A percentile compares a stretch with the other conserved stretches of the same genome.
Evolutionary conservation across 2,888 invertebrate species (phyloP).

Genomic region (Polyploca ridens): DNA sequence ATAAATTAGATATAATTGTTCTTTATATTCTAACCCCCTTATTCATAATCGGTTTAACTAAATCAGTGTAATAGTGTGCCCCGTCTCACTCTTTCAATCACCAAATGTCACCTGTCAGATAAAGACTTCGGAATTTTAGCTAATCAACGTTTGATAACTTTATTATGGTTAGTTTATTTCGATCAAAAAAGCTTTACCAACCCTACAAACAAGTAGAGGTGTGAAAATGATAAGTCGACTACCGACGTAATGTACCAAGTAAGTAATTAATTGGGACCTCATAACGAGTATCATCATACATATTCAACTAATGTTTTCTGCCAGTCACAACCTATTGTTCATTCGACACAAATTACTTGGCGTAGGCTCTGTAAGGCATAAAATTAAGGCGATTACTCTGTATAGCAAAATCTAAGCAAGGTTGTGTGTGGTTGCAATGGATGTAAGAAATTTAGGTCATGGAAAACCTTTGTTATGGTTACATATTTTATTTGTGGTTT

Average conservation of each 20-base stretch:
- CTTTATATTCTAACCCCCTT: no score
- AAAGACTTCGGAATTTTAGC: no score
- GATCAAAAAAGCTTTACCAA: conserved; percentile 28
- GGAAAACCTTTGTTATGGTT: conserved; percentile 57
- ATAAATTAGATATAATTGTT: no score
- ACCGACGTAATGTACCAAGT: conserved; percentile 51
- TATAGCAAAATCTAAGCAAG: conserved; percentile 61
- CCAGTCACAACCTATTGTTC: conserved; percentile 72
- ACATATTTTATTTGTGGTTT: conserved; percentile 21
- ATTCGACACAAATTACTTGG: conserved; percentile 67
- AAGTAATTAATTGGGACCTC: conserved; percentile 68
- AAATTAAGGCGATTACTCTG: conserved; percentile 55
- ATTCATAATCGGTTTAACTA: no score
- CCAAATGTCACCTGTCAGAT: no score
- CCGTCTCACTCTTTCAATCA: no score
- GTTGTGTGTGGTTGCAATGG: conserved; percentile 58
- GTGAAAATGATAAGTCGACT: conserved; percentile 72
- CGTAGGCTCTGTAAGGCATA: conserved; percentile 63
- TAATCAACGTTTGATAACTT: no score
- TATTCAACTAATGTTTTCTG: conserved; percentile 72
- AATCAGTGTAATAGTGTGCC: no score
- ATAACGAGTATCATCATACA: conserved; percentile 73
- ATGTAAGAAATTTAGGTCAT: conserved; percentile 64
- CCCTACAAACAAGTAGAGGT: conserved; percentile 64
- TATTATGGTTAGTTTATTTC: no score